Evolutionary conservation across 1,140 invertebrate species (phyloP), one percentile per base, ranked within the genome.

Genomic region (Spodoptera litura): DNA sequence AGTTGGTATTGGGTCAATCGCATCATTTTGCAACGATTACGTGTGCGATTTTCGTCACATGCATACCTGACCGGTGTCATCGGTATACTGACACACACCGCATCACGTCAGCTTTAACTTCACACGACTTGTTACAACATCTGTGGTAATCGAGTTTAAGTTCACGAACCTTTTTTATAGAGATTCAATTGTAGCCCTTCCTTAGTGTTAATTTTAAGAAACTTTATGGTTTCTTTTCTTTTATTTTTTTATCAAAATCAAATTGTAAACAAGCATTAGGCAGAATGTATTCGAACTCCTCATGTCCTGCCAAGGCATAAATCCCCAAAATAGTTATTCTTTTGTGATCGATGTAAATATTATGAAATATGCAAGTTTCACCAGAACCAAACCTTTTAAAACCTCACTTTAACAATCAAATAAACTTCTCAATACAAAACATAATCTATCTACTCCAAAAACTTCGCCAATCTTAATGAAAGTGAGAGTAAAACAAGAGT

Each of bases 21-120:
- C 71, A 73, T 61, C 55, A 51, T 75, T 75, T 75, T 61, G 72
- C 72, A 75, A 75, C n/a, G 31, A 27, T 75, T 75, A 75, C 72
- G 72, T 62, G 72, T 61, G 38, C 20, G 58, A 35, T 62, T 75
- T 75, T 75, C 72, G 58, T 52, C 72, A 75, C 35, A 70, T 53
- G 66, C 62, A 49, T 66, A 66, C 62, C 62, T 66, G 62, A 66
- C 61, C 38, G 35, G 62, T 66, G 38, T 66, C 38, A 66, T 49
- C 15, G 38, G 35, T 20, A 12, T 49, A 66, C 38, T 15, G 52
- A 73, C 53, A 59, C 35, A 35, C 13, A 15, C n/a, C 15, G 12
- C 35, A 20, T 61, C 71, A 73, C 71, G 56, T 73, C 52, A 20
- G 20, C 55, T 15, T 44, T 73, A n/a, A 51, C 20, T 73, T 52